A percentile compares a stretch with the other conserved stretches of the same genome.
phyloP scores from a whole-genome alignment of 2,113 vertebrate species.

The Procavia capensis region DNA sequence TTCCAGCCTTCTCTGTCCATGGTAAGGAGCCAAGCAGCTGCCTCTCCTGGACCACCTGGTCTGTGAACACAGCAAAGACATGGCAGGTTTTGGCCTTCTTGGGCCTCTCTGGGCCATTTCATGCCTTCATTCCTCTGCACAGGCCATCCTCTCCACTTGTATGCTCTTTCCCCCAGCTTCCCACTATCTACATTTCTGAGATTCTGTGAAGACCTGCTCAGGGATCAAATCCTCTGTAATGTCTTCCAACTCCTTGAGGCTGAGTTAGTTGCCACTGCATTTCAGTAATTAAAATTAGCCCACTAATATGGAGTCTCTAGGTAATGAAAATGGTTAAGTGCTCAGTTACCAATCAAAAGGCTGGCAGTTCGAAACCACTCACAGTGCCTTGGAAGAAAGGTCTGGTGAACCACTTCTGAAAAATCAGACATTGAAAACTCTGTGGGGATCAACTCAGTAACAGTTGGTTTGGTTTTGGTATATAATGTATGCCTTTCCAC shows the following conservation, averaged over 20 bases:
- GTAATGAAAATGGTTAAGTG: not conserved
- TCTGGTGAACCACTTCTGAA: not conserved
- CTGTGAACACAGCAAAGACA: not conserved
- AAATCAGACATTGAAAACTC: not conserved
- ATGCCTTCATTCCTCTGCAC: too few species aligned
- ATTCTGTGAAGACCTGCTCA: not conserved
- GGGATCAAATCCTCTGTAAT: not conserved
- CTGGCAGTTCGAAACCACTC: not conserved
- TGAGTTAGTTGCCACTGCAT: fast-evolving
- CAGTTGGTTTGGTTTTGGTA: not conserved
- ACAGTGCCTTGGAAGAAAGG: not conserved
- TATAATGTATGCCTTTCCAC: not conserved
- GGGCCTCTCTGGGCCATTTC: not conserved
- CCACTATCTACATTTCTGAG: not conserved
- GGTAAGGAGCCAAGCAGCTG: not conserved
- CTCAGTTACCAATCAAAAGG: not conserved
- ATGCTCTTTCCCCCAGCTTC: not conserved
- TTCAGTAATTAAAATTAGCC: not conserved
- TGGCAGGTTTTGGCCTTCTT: fast-evolving
- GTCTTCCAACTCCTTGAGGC: not conserved
- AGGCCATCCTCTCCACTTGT: not conserved
- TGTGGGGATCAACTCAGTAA: not conserved
- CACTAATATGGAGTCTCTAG: not conserved
- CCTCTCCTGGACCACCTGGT: not conserved
- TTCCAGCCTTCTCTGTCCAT: too few species aligned